Base-by-base conservation (phyloP, 2,113 vertebrate species). In the Excalfactoria chinensis region DNA sequence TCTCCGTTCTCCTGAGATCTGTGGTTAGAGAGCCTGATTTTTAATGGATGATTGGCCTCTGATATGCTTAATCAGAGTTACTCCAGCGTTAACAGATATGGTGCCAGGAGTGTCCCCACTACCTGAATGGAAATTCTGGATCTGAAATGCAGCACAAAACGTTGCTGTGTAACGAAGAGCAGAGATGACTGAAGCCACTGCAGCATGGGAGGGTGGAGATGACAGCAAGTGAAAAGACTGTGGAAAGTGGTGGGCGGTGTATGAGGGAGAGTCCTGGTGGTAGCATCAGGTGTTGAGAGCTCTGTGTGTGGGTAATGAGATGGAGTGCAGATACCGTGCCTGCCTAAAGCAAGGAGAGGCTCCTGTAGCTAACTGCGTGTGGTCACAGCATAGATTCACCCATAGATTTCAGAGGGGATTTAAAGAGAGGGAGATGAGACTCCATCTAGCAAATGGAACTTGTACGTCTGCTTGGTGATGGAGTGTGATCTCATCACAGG, bases 301-400 rank as follows among this genome's bases (percentile, higher is more conserved):
- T 77, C 34, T 55, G 41, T 13, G 14, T 23, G 2, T 4, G 13
- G 7, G 4, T 3, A 7, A 8, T 0, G 0, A 35, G 0, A 0
- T 20, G n/a, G 8, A 20, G 17, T 15, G 46, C 14, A 28, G 26
- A 21, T 13, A 32, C 6, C 3, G 4, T 19, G 10, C 72, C 44
- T 71, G 7, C 8, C 44, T 64, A 37, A 1, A 6, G 30, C 40
- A 46, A 13, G 68, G 44, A 74, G 46, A 73, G 37, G 9, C 63
- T 20, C 14, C 23, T 74, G 56, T 8, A 25, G 41, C 1, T 56
- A 6, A 19, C 19, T 6, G 7, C 28, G 41, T 23, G 15, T 48
- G 35, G n/a, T 35, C 20, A 70, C 51, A 28, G 14, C 26, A 53
- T 28, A 28, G 51, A 28, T 53, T 53, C 51, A 28, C 51, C 51